These are phyloP conservation scores for Gorsachius magnificus DNA, from an alignment of 2,797 vertebrate species.

Conservation along the genomic window DNA sequence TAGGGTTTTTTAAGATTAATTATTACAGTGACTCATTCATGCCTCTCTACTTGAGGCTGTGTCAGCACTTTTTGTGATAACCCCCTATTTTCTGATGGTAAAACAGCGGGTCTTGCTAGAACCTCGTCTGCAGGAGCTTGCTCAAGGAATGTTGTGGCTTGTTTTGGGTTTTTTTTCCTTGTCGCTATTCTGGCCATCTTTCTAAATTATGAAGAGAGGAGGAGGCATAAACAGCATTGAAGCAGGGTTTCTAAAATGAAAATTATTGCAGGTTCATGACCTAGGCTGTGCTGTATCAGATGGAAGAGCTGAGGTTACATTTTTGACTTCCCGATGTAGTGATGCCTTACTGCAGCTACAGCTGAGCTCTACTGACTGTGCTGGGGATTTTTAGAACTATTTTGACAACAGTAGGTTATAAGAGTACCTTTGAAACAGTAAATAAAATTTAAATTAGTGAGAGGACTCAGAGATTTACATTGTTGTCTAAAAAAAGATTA, in stretches of 20 bases:
- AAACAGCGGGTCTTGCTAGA: background rate
- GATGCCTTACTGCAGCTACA: background rate
- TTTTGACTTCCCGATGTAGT: background rate
- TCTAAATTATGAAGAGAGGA: background rate
- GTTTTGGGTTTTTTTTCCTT: background rate
- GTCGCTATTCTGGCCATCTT: background rate
- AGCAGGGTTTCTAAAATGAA: background rate
- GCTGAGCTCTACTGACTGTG: background rate
- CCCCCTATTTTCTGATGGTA: background rate
- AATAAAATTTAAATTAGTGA: background rate
- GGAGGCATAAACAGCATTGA: background rate
- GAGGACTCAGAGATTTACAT: background rate
- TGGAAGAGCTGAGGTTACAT: background rate
- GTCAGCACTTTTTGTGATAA: conserved; percentile 58
- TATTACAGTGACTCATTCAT: conserved; percentile 56
- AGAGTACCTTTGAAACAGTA: background rate
- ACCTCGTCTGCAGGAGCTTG: background rate
- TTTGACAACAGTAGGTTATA: background rate
- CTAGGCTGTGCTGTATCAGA: background rate
- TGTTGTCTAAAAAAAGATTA: background rate
- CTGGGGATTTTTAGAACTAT: background rate
- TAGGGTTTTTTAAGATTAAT: conserved; percentile 73
- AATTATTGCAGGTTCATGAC: background rate
- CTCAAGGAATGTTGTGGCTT: background rate
- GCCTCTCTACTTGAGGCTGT: background rate